A percentile compares a stretch with the other conserved stretches of the same genome.
These are phyloP conservation scores for Solenodon paradoxus DNA, from an alignment of 2,113 vertebrate genomes.

Conservation along the genomic window DNA sequence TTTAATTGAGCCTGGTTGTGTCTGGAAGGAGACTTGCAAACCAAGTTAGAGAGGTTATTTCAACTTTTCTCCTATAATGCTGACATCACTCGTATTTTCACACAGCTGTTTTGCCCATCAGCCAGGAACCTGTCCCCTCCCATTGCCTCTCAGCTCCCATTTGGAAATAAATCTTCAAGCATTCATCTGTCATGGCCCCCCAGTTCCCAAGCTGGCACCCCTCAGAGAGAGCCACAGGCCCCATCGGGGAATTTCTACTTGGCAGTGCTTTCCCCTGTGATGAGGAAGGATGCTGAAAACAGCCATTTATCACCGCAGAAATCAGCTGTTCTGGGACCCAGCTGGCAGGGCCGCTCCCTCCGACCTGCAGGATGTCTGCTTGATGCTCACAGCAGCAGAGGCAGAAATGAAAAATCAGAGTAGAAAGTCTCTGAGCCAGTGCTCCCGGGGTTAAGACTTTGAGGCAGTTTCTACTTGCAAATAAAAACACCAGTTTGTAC, in stretches of 20 bases:
- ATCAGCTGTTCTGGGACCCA: background rate
- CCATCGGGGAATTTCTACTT: background rate
- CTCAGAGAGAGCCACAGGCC: background rate
- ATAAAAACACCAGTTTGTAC: background rate
- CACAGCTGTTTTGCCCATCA: background rate
- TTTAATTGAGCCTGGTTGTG: background rate
- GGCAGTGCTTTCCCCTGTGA: background rate
- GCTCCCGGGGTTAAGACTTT: background rate
- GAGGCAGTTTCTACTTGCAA: background rate
- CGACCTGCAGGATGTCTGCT: background rate
- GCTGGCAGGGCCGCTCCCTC: background rate
- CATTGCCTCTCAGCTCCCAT: background rate
- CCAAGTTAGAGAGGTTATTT: background rate
- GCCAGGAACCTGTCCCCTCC: background rate
- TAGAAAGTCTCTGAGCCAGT: background rate
- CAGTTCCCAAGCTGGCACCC: background rate
- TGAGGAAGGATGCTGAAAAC: background rate
- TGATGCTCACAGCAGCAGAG: background rate
- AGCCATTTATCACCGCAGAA: background rate
- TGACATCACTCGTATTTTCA: background rate
- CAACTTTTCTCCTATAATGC: background rate
- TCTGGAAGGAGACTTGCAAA: background rate
- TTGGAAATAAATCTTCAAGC: background rate
- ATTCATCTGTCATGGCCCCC: no score
- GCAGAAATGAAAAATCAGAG: background rate